A percentile compares a stretch with the other conserved stretches of the same genome.
These are phyloP conservation scores for Adelges cooleyi DNA, from an alignment of 1,140 invertebrate genomes.

Conservation along the genomic window DNA sequence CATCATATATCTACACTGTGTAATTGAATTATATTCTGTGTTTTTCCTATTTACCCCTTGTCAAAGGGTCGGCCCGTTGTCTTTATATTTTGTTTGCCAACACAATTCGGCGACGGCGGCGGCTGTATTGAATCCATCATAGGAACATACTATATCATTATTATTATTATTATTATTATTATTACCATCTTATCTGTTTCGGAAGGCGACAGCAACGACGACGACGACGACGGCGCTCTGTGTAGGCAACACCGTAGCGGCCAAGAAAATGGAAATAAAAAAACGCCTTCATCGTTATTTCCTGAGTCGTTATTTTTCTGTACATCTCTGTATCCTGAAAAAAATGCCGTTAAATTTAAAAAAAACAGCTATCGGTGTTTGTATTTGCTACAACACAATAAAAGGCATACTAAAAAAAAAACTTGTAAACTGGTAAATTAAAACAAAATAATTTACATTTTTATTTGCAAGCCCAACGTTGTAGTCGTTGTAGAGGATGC, in stretches of 20 bases:
- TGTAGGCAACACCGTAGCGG: not conserved
- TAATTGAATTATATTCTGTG: slow-evolving; percentile 27
- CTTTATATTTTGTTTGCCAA: slow-evolving; percentile 19
- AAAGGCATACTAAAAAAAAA: too few species aligned
- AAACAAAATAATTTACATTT: too few species aligned
- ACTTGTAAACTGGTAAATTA: too few species aligned
- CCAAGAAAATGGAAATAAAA: not conserved
- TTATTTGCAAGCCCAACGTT: too few species aligned
- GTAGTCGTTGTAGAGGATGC: too few species aligned
- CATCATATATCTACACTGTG: slow-evolving; percentile 12
- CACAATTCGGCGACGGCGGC: not conserved
- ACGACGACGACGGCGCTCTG: slow-evolving; percentile 1
- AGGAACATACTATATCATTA: too few species aligned
- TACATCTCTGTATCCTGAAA: too few species aligned
- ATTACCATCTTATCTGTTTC: slow-evolving; percentile 24
- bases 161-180: slow-evolving; percentile 6
- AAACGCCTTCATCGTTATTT: too few species aligned
- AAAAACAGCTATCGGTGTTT: too few species aligned
- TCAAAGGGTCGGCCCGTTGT: slow-evolving; percentile 19
- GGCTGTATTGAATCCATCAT: slow-evolving; percentile 22
- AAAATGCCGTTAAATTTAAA: too few species aligned
- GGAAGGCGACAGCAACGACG: not conserved
- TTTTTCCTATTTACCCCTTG: slow-evolving; percentile 1
- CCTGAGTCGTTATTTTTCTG: too few species aligned
- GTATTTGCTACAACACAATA: too few species aligned